Conservation (phyloP, 2,797 vertebrate genomes). For the Acanthornis magna region DNA sequence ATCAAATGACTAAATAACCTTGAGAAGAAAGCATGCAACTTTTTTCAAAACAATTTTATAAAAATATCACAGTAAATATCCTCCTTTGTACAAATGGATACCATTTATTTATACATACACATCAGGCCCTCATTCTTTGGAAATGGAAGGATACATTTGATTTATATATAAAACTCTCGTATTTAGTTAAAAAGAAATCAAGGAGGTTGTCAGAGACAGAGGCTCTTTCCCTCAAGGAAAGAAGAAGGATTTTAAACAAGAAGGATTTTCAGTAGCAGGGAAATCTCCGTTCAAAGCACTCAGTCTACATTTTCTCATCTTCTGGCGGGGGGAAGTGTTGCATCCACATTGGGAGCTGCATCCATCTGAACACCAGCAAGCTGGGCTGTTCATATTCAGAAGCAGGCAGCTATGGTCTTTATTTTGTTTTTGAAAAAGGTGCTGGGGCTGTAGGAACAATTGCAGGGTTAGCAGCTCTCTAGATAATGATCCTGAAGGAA, state of each 20-base stretch:
- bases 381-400: rapidly evolving
- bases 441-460: background rate
- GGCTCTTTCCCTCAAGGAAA: background rate
- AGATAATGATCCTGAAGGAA: conserved; percentile 3
- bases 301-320: background rate
- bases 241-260: background rate
- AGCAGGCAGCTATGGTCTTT: background rate
- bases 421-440: background rate
- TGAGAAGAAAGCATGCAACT: background rate
- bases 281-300: rapidly evolving
- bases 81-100: background rate
- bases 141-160: background rate
- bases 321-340: background rate
- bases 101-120: background rate
- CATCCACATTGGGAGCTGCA: background rate
- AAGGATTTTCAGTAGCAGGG: background rate
- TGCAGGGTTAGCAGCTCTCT: background rate
- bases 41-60: background rate
- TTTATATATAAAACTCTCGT: background rate
- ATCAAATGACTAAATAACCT: background rate
- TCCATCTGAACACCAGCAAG: background rate
- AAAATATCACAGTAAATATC: background rate
- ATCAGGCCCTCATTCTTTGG: background rate
- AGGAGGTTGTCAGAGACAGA: background rate
- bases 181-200: background rate